phyloP scores from a whole-genome alignment of 92 coral and sea anemone genomes.

The Heliopora coerulea region DNA sequence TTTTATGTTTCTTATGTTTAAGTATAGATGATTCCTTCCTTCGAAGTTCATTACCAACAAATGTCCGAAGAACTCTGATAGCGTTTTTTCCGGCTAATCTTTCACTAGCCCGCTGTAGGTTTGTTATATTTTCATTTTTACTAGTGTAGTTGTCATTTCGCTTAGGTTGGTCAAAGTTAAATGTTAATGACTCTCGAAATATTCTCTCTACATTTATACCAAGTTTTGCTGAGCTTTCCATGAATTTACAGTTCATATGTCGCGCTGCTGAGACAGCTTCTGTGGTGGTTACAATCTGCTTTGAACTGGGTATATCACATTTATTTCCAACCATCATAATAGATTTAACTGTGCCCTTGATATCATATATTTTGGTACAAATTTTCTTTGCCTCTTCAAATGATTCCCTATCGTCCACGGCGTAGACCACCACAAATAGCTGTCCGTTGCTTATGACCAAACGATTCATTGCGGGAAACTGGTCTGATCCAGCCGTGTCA shows the following conservation, averaged over 20 bases:
- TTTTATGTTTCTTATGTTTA: too few relatives aligned
- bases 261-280: slow-evolving; percentile 27
- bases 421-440: slow-evolving; percentile 83
- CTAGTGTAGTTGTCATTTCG: too few relatives aligned
- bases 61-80: too few relatives aligned
- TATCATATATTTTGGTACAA: slow-evolving; percentile 72
- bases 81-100: too few relatives aligned
- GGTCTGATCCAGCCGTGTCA: slow-evolving; percentile 95
- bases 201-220: slow-evolving; percentile 34
- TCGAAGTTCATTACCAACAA: too few relatives aligned
- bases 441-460: slow-evolving; percentile 80
- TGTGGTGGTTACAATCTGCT: slow-evolving; percentile 27
- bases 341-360: slow-evolving; percentile 63
- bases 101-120: too few relatives aligned
- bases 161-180: too few relatives aligned
- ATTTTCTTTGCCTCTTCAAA: slow-evolving; percentile 71
- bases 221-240: slow-evolving; percentile 40
- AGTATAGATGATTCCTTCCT: too few relatives aligned
- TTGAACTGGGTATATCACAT: slow-evolving; percentile 66
- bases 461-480: slow-evolving; percentile 95
- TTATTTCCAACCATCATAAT: slow-evolving; percentile 96
- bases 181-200: slow-evolving; percentile 38
- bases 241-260: slow-evolving; percentile 33
- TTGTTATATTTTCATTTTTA: too few relatives aligned
- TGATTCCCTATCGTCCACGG: slow-evolving; percentile 65